Evolutionary conservation across 1,140 invertebrate species (phyloP).

Genomic region (Conopomorpha cramerella): DNA sequence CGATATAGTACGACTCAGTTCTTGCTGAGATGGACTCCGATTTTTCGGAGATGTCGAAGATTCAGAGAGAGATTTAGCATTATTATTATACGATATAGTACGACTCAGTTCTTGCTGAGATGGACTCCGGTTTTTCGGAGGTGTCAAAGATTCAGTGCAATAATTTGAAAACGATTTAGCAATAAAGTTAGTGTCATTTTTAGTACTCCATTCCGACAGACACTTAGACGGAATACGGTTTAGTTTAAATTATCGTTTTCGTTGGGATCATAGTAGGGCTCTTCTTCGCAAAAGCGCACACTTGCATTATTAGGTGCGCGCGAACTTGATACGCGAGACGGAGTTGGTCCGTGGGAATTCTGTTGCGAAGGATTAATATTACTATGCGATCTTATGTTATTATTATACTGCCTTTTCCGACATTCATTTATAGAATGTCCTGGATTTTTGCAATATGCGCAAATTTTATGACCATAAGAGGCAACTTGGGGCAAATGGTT

Average conservation of each 20-base stretch:
- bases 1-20: no score
- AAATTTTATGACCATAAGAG: conserved; percentile 5
- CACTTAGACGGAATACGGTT: conserved; percentile 8
- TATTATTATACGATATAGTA: no score
- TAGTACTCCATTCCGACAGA: conserved; percentile 5
- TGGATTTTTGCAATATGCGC: conserved; percentile 9
- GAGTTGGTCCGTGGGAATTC: not conserved
- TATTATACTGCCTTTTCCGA: conserved; percentile 15
- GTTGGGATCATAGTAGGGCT: not conserved
- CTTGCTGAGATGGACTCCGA: no score
- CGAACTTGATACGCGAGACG: not conserved
- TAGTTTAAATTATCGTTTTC: conserved; percentile 9
- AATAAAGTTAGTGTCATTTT: conserved; percentile 4
- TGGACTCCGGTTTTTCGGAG: no score
- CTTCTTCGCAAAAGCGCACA: not conserved
- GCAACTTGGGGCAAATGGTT: not conserved
- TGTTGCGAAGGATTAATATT: no score
- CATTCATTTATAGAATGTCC: no score
- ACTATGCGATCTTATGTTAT: conserved; percentile 1
- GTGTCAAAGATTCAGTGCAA: not conserved
- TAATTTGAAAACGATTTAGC: not conserved
- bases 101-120: no score
- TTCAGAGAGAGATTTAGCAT: no score
- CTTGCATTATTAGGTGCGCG: no score
- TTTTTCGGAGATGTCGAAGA: no score